phyloP scores from a whole-genome alignment of 1,140 invertebrate genomes.

The Leptopilina boulardi region DNA sequence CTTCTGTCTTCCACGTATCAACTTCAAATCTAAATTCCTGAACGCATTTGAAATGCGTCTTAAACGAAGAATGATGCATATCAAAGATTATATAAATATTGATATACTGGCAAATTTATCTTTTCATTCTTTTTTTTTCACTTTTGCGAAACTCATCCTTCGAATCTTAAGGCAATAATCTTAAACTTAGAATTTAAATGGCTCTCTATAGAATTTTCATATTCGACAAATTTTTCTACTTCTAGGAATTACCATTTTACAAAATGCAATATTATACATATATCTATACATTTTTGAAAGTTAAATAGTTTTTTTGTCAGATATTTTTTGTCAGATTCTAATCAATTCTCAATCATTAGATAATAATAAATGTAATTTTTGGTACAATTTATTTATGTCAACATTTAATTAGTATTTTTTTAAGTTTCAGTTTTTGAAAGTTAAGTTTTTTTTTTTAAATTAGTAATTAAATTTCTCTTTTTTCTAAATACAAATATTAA shows the following conservation, averaged over 20 bases:
- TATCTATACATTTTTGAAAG: neutral
- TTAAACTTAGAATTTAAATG: constrained; percentile 7
- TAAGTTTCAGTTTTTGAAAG: neutral
- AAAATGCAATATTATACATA: neutral
- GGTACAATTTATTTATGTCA: neutral
- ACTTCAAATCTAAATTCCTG: constrained; percentile 7
- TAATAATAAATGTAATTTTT: neutral
- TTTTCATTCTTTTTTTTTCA: neutral
- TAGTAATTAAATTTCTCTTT: neutral
- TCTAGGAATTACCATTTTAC: neutral
- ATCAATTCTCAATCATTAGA: neutral
- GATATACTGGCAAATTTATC: neutral
- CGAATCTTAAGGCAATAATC: constrained; percentile 18
- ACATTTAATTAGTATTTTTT: neutral
- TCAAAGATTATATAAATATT: constrained; percentile 4
- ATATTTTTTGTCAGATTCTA: neutral
- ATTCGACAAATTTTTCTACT: neutral
- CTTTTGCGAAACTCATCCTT: neutral
- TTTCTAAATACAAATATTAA: too few relatives aligned
- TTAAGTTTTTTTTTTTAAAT: neutral
- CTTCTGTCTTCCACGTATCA: constrained; percentile 29
- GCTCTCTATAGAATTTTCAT: constrained; percentile 22
- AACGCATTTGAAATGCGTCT: constrained; percentile 14
- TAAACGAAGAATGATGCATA: constrained; percentile 28
- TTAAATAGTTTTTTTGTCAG: neutral